Conservation (phyloP, 1,140 invertebrate genomes). For the Eupeodes corollae region DNA sequence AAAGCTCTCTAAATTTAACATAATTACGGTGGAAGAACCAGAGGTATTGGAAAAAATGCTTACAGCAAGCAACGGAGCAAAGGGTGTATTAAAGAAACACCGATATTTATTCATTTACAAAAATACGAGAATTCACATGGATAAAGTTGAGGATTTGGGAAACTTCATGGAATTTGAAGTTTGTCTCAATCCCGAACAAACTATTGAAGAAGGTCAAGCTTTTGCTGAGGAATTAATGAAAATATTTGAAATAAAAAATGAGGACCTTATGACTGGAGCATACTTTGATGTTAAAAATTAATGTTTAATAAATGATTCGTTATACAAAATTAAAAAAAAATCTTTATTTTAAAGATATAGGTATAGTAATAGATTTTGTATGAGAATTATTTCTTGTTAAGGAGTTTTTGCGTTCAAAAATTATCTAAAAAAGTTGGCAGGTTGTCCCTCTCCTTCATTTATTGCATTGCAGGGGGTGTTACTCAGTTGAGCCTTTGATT, state of each 20-base stretch:
- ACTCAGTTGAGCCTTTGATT: too few species aligned
- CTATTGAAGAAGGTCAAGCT: constrained; percentile 52
- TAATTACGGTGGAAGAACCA: constrained; percentile 29
- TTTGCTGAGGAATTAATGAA: constrained; percentile 59
- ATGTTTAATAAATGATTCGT: background rate
- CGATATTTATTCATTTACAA: constrained; percentile 65
- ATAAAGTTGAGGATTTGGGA: constrained; percentile 69
- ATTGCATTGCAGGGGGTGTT: too few species aligned
- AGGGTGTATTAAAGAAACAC: constrained; percentile 58
- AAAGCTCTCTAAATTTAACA: constrained; percentile 35
- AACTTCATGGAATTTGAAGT: constrained; percentile 87
- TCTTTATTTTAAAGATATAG: too few species aligned
- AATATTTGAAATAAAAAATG: constrained; percentile 52
- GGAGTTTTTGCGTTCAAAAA: too few species aligned
- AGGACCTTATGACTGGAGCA: constrained; percentile 60
- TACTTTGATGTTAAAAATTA: constrained; percentile 53
- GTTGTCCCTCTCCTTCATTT: too few species aligned
- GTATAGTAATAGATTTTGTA: too few species aligned
- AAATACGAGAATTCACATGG: constrained; percentile 81
- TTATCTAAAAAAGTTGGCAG: too few species aligned
- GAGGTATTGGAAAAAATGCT: constrained; percentile 41
- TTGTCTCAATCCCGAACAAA: constrained; percentile 53
- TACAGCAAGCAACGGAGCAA: constrained; percentile 46
- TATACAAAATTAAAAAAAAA: too few species aligned
- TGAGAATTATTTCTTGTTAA: too few species aligned